These are phyloP conservation scores for Heliconius hortense DNA, from an alignment of 2,888 invertebrate genomes.

Conservation along the genomic window DNA sequence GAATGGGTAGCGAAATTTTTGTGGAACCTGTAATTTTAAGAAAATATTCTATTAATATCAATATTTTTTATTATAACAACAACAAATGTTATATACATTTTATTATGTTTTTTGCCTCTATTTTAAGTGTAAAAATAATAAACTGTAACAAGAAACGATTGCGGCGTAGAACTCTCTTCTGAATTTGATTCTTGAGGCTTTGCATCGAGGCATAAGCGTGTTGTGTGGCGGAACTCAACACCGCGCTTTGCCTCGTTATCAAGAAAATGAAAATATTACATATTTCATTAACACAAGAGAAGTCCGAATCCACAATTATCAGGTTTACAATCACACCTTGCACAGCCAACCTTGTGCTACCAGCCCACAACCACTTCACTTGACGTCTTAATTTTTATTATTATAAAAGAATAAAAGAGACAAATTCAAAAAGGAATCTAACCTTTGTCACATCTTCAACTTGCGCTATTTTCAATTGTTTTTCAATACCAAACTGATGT, in stretches of 20 bases:
- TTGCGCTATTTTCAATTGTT: slow-evolving; percentile 96
- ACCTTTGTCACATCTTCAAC: slow-evolving; percentile 97
- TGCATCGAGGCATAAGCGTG: too few species aligned
- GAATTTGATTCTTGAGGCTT: too few species aligned
- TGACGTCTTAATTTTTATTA: background rate
- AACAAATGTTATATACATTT: too few species aligned
- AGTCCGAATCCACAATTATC: too few species aligned
- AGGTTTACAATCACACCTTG: too few species aligned
- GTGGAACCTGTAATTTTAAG: slow-evolving; percentile 87
- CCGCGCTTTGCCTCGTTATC: too few species aligned
- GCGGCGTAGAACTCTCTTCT: too few species aligned
- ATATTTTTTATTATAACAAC: background rate
- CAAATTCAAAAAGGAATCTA: slow-evolving; percentile 35
- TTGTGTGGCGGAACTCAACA: too few species aligned
- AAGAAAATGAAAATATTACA: too few species aligned
- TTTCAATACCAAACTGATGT: slow-evolving; percentile 97
- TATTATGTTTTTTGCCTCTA: background rate
- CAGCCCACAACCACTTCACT: background rate
- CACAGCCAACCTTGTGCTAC: too few species aligned
- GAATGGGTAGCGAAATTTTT: slow-evolving; percentile 98
- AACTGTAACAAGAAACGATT: background rate
- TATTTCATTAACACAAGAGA: too few species aligned
- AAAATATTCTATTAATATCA: background rate
- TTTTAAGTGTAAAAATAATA: background rate
- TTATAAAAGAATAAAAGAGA: background rate